Conservation (phyloP, 23 tunicate genomes). For the Phallusia fumigata region DNA sequence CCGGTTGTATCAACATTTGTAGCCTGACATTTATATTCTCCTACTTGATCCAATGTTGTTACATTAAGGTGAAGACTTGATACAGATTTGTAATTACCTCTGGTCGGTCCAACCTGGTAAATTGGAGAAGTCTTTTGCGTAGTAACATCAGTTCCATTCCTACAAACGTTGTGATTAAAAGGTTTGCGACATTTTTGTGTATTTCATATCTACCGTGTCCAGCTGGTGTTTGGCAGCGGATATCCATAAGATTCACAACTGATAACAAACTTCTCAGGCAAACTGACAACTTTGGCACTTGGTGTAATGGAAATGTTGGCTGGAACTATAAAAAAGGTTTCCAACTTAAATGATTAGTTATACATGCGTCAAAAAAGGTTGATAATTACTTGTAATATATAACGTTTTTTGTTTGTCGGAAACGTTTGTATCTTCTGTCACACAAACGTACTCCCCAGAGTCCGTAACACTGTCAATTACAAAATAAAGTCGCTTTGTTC, state of each 20-base stretch:
- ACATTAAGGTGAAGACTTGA: neutral
- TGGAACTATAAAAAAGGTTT: neutral
- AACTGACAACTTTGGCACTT: neutral
- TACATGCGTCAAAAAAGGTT: neutral
- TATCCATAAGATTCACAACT: neutral
- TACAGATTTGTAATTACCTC: neutral
- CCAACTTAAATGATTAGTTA: neutral
- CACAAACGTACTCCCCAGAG: neutral
- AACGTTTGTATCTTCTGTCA: neutral
- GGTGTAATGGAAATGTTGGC: neutral
- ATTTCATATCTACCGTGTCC: neutral
- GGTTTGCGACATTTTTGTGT: no score
- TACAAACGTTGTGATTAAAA: neutral
- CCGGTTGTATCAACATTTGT: neutral
- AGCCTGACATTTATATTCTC: neutral
- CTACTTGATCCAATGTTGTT: neutral
- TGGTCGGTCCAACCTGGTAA: neutral
- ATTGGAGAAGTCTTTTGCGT: neutral
- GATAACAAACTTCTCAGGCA: neutral
- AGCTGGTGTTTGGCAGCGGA: neutral
- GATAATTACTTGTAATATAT: neutral
- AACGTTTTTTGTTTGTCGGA: neutral
- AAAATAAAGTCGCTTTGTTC: neutral
- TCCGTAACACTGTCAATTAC: neutral
- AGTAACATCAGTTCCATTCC: neutral